Conservation (phyloP, 2,797 vertebrate species). For the Coccyzus lansbergi region DNA sequence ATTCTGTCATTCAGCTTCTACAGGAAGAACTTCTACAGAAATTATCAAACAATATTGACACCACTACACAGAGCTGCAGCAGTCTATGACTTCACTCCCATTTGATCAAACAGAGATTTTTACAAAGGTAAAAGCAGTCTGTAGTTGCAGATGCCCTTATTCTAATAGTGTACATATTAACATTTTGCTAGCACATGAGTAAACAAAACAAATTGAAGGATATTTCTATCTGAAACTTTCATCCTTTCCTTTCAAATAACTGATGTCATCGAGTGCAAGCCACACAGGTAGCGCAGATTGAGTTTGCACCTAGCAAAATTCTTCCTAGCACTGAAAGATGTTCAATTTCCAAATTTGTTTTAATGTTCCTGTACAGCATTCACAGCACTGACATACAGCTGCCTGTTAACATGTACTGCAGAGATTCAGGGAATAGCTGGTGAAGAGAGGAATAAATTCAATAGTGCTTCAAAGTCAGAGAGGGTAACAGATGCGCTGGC, state of each 20-base stretch:
- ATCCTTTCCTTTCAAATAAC: neutral
- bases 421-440: neutral
- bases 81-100: neutral
- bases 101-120: neutral
- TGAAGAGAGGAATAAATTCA: neutral
- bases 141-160: neutral
- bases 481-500: conserved; percentile 47
- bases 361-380: neutral
- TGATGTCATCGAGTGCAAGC: neutral
- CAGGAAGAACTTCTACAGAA: neutral
- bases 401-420: neutral
- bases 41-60: neutral
- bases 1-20: neutral
- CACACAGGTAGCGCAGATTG: neutral
- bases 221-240: neutral
- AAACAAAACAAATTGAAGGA: neutral
- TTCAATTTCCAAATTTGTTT: neutral
- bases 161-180: neutral
- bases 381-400: neutral
- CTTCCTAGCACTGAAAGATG: neutral
- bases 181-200: neutral
- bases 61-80: rapidly evolving
- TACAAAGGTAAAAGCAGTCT: neutral
- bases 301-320: neutral
- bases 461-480: neutral